Evolutionary conservation across 2,888 invertebrate genomes (phyloP).

Genomic region (Dasypolia templi): DNA sequence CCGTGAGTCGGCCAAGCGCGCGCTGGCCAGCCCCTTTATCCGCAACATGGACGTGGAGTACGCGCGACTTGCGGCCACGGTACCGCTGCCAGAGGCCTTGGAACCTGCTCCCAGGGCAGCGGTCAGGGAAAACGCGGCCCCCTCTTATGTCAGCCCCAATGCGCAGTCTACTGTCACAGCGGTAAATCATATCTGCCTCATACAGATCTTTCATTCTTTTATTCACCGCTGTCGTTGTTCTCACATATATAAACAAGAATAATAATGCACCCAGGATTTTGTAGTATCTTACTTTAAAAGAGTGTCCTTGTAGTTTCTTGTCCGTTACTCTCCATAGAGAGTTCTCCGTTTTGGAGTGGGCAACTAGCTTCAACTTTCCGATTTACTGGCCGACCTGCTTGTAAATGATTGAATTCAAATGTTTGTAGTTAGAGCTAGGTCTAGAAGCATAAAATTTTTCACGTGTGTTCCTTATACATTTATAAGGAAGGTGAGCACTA

Average conservation of each 20-base stretch:
- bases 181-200: conserved; percentile 27
- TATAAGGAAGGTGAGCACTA: too few species aligned
- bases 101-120: conserved; percentile 90
- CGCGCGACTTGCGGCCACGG: conserved; percentile 88
- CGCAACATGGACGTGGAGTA: conserved; percentile 98
- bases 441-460: too few species aligned
- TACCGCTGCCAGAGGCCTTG: conserved; percentile 81
- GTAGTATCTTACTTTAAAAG: not conserved
- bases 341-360: too few species aligned
- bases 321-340: not conserved
- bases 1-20: conserved; percentile 93
- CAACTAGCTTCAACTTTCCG: too few species aligned
- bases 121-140: conserved; percentile 93
- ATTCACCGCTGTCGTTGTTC: not conserved
- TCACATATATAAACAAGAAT: not conserved
- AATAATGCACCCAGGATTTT: not conserved
- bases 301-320: not conserved
- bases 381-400: not conserved
- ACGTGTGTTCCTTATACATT: too few species aligned
- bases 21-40: conserved; percentile 95
- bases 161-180: conserved; percentile 40
- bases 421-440: too few species aligned
- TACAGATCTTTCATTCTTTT: not conserved
- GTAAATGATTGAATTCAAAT: not conserved
- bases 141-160: conserved; percentile 89